Evolutionary conservation across 1,140 invertebrate species (phyloP).

Genomic region (Rhagoletis zephyria): DNA sequence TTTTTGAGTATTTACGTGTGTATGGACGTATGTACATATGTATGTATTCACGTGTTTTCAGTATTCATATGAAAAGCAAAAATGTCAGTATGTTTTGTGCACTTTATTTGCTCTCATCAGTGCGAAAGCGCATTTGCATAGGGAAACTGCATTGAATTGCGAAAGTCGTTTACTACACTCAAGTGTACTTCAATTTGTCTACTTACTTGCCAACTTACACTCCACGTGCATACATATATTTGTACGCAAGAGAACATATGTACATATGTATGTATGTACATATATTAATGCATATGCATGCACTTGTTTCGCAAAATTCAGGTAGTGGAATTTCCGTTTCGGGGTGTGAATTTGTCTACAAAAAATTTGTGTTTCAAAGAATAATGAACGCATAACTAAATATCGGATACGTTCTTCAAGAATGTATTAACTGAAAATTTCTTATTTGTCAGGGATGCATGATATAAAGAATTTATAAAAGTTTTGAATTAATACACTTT

Average conservation of each 20-base stretch:
- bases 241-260: background rate
- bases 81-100: too few species aligned
- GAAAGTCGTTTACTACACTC: background rate
- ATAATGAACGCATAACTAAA: too few species aligned
- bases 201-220: background rate
- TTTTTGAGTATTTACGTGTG: too few species aligned
- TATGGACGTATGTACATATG: background rate
- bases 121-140: background rate
- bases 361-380: background rate
- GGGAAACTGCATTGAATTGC: constrained; percentile 11
- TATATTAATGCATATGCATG: background rate
- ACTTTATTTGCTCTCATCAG: background rate
- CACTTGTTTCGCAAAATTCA: background rate
- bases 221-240: background rate
- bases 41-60: background rate
- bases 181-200: constrained; percentile 24
- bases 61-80: background rate
- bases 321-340: background rate
- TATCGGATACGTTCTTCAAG: too few species aligned
- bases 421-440: too few species aligned
- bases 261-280: too few species aligned
- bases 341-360: too few species aligned
- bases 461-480: too few species aligned
- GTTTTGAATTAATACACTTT: too few species aligned
- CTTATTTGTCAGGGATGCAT: too few species aligned